Evolutionary conservation across 1,140 invertebrate species (phyloP).

Genomic region (Chymomyza costata): DNA sequence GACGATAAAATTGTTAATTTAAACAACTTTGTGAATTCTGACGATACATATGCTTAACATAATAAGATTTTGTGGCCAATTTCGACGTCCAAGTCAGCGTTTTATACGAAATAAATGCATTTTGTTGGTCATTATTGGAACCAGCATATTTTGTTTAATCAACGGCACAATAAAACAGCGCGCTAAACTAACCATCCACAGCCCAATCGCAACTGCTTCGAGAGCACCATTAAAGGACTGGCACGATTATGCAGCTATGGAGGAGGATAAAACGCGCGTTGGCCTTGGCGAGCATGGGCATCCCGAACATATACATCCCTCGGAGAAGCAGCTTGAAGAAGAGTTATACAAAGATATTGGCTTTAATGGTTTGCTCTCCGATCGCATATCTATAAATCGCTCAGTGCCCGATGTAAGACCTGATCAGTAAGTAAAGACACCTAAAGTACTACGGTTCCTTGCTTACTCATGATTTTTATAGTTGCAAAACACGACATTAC

Average conservation of each 20-base stretch:
- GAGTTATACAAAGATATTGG: slow-evolving; percentile 85
- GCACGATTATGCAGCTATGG: slow-evolving; percentile 82
- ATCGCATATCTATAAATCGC: slow-evolving; percentile 85
- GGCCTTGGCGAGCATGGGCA: slow-evolving; percentile 85
- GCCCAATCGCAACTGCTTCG: too few species aligned
- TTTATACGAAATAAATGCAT: too few species aligned
- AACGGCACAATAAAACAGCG: too few species aligned
- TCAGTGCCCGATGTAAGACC: slow-evolving; percentile 87
- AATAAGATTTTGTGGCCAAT: too few species aligned
- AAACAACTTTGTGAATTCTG: too few species aligned
- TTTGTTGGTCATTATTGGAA: too few species aligned
- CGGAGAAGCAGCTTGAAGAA: slow-evolving; percentile 76
- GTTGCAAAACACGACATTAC: slow-evolving; percentile 87
- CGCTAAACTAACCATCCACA: too few species aligned
- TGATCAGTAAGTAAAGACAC: slow-evolving; percentile 77
- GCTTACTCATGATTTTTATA: slow-evolving; percentile 75
- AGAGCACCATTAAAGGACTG: too few species aligned
- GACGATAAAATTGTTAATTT: too few species aligned
- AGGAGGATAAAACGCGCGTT: slow-evolving; percentile 77
- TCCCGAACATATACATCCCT: slow-evolving; percentile 75
- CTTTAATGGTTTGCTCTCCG: slow-evolving; percentile 87
- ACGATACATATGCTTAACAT: too few species aligned
- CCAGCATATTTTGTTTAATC: too few species aligned
- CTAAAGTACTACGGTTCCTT: slow-evolving; percentile 74
- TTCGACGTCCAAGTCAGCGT: too few species aligned